phyloP scores from a whole-genome alignment of 2,113 vertebrate species.

The Oenanthe oenanthe region DNA sequence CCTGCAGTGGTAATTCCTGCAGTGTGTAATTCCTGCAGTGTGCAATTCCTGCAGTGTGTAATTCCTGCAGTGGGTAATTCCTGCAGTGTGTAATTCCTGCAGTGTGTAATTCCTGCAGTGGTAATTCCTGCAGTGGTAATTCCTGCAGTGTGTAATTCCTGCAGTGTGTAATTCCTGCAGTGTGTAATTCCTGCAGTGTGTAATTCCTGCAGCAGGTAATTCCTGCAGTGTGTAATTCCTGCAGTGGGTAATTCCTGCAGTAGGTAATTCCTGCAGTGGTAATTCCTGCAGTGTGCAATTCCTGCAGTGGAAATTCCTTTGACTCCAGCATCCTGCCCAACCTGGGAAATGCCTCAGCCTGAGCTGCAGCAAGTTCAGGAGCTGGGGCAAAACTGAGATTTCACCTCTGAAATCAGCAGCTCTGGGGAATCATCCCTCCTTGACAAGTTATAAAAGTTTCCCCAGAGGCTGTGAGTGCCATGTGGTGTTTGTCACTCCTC shows the following conservation, averaged over 20 bases:
- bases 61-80: too few relatives aligned
- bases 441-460: not conserved
- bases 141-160: too few relatives aligned
- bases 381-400: not conserved
- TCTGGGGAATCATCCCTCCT: not conserved
- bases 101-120: too few relatives aligned
- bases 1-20: too few relatives aligned
- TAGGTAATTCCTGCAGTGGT: accelerated
- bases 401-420: not conserved
- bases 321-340: not conserved
- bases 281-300: not conserved
- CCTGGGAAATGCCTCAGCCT: not conserved
- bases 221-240: too few relatives aligned
- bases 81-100: too few relatives aligned
- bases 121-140: too few relatives aligned
- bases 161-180: too few relatives aligned
- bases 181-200: too few relatives aligned
- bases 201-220: too few relatives aligned
- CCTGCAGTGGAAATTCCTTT: not conserved
- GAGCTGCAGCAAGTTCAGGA: not conserved
- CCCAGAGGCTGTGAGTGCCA: not conserved
- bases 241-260: not conserved
- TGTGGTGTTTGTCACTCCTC: not conserved
- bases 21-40: too few relatives aligned
- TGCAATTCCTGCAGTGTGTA: too few relatives aligned